Evolutionary conservation across 1,140 invertebrate species (phyloP).

Genomic region (Proctacanthus coquilletti): DNA sequence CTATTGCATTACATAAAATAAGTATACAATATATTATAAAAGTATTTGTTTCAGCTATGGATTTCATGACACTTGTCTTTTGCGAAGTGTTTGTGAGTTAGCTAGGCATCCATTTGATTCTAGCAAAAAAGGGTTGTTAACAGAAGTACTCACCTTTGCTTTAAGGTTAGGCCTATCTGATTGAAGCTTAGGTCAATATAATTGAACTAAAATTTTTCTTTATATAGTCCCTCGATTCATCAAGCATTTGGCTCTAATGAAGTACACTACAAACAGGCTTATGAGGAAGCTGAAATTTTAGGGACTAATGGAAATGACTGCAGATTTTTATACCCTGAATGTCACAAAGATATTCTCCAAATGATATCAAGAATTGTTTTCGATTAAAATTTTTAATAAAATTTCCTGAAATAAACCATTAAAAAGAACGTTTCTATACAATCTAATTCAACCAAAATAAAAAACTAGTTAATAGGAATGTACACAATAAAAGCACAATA

Average conservation of each 20-base stretch:
- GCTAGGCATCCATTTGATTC: neutral
- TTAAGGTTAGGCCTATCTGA: neutral
- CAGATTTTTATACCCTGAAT: neutral
- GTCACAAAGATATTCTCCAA: too few species aligned
- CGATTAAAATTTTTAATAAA: too few species aligned
- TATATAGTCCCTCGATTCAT: neutral
- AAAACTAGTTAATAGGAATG: too few species aligned
- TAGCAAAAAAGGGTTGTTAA: neutral
- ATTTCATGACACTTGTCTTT: neutral
- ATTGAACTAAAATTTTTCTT: neutral
- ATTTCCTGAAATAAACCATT: too few species aligned
- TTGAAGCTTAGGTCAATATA: neutral
- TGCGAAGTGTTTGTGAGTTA: neutral
- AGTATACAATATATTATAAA: neutral
- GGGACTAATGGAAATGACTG: neutral
- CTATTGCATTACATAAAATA: neutral
- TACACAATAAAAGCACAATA: too few species aligned
- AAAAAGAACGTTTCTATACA: too few species aligned
- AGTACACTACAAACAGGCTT: neutral
- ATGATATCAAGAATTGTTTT: too few species aligned
- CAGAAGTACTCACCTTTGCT: neutral
- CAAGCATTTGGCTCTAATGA: neutral
- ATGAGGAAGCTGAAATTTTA: neutral
- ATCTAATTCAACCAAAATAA: too few species aligned
- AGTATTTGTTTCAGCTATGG: neutral